phyloP scores from a whole-genome alignment of 2,113 vertebrate species.

The Chamaea fasciata region DNA sequence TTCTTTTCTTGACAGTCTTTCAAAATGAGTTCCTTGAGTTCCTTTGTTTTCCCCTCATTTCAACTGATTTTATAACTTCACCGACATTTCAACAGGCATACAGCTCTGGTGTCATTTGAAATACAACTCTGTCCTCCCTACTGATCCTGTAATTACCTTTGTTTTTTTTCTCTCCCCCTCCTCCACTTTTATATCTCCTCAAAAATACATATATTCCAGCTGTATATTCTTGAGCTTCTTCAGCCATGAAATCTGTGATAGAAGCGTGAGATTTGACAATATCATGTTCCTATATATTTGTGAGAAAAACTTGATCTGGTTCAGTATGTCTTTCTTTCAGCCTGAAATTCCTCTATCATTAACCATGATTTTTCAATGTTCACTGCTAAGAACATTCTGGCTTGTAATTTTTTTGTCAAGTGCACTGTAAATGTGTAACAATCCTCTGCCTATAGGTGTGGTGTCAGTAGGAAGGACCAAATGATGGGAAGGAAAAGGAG shows the following conservation, averaged over 20 bases:
- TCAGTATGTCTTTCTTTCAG: neutral
- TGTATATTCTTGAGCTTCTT: neutral
- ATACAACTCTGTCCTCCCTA: neutral
- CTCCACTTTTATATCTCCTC: neutral
- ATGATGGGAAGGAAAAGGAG: neutral
- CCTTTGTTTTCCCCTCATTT: neutral
- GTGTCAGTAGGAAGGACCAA: neutral
- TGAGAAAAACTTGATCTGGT: neutral
- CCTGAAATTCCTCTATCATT: neutral
- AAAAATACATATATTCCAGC: neutral
- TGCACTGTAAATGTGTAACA: neutral
- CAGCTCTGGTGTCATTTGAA: neutral
- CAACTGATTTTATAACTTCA: neutral
- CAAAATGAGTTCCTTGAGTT: neutral
- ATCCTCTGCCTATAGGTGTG: neutral
- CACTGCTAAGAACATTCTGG: neutral
- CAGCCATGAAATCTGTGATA: neutral
- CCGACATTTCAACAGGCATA: neutral
- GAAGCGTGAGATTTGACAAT: neutral
- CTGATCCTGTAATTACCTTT: neutral
- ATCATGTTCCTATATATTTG: neutral
- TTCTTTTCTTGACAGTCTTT: neutral
- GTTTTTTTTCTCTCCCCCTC: neutral
- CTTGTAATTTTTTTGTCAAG: neutral
- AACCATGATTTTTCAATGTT: neutral